These are phyloP conservation scores for Pterobdella sp. DNA, from an alignment of 2,888 invertebrate genomes.

Conservation along the genomic window DNA sequence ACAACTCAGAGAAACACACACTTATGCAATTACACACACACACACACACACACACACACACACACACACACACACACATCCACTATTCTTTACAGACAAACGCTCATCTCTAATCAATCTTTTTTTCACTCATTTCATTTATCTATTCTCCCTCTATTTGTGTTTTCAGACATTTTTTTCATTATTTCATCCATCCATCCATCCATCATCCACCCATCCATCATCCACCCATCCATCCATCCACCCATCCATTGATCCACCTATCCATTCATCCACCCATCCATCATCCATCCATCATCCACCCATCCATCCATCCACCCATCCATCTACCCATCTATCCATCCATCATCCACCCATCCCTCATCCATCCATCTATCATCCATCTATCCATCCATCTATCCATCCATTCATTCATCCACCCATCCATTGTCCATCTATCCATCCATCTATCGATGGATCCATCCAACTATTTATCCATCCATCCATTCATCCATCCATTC, in stretches of 20 bases:
- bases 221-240: background rate
- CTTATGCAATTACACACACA: no score
- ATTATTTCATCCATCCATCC: background rate
- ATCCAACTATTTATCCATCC: background rate
- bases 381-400: background rate
- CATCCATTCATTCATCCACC: slow-evolving; percentile 2
- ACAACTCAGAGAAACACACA: no score
- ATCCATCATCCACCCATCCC: background rate
- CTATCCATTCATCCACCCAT: background rate
- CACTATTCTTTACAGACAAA: background rate
- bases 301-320: slow-evolving; percentile 7
- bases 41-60: no score
- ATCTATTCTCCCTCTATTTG: background rate
- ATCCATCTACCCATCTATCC: slow-evolving; percentile 1
- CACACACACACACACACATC: slow-evolving; percentile 1
- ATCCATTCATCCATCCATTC: background rate
- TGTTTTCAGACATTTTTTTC: background rate
- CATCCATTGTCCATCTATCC: background rate
- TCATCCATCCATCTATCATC: background rate
- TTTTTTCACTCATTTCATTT: background rate
- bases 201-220: background rate
- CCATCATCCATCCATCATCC: background rate
- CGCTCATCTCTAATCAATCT: background rate
- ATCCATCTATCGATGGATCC: background rate
- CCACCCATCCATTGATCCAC: background rate